Base-by-base conservation (phyloP, 2,113 vertebrate species). In the Pachycephala philippinensis region DNA sequence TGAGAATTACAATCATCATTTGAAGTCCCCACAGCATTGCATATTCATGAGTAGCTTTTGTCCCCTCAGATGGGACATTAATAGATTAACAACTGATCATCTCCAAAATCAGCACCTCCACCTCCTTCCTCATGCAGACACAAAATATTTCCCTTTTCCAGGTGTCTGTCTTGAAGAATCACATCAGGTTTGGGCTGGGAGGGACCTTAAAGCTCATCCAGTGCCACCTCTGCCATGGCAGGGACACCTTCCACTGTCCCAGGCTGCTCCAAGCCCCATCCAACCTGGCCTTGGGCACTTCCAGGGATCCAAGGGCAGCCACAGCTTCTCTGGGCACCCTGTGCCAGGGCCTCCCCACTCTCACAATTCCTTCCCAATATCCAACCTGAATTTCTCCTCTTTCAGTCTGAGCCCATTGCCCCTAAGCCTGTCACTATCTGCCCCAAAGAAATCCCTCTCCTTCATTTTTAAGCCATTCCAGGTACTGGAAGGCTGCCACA, bases 121-220 rank as follows among this genome's bases (percentile, higher is more conserved):
- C 44, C 18, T 37, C 69, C 13, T 21, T 57, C 64, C 66, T 14
- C 33, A 39, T 1, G 3, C 0, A 37, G 33, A 17, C 16, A 15
- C 74, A 1, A 26, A 84, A 22, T n/a, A 19, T 27, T 27, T 13
- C 14, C 84, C 24, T 7, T 13, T 61, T 35, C 22, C 27, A 13
- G 0, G 6, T 4, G 27, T 0, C 0, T 11, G 21, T 2, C 31
- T 2, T 27, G 42, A 57, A 27, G 35, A 42, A 19, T 33, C 59
- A 33, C 66, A 37, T 22, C 8, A 57, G 8, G 27, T 37, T 57
- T 81, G 50, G 44, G 18, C 2, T 6, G 5, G 10, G 2, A 44
- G 8, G 8, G 42, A 56, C 11, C 18, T 49, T 18, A 31, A 49
- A 80, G 0, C 6, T 2, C 42, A 49, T 0, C 50, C 35, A 40